These are phyloP conservation scores for Entelurus aequoreus DNA, from an alignment of 2,113 vertebrate genomes.

Conservation along the genomic window DNA sequence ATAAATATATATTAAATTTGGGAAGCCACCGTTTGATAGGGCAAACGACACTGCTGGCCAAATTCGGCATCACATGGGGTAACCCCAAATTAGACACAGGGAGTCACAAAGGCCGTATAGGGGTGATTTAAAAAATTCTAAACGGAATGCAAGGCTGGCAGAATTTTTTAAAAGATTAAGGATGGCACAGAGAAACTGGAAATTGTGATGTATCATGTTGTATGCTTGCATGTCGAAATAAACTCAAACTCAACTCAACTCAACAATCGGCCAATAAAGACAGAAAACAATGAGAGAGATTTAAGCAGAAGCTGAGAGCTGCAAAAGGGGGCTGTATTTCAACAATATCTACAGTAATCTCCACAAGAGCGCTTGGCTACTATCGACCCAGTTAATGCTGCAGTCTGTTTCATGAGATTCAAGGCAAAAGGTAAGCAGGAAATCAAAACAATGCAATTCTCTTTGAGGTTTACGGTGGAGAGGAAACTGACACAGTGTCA, in stretches of 20 bases:
- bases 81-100: slow-evolving; percentile 9
- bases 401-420: slow-evolving; percentile 43
- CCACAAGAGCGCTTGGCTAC: slow-evolving; percentile 35
- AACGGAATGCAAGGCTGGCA: slow-evolving; percentile 4
- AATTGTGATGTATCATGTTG: no score
- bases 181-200: no score
- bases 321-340: slow-evolving; percentile 21
- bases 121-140: slow-evolving; percentile 7
- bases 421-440: slow-evolving; percentile 55
- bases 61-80: no score
- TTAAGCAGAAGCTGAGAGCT: slow-evolving; percentile 13
- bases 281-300: slow-evolving; percentile 27
- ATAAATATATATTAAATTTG: no score
- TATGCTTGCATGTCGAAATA: no score
- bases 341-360: slow-evolving; percentile 28
- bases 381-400: slow-evolving; percentile 46
- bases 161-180: slow-evolving; percentile 10
- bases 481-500: slow-evolving; percentile 34
- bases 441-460: slow-evolving; percentile 64
- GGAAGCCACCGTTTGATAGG: no score
- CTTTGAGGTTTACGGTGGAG: slow-evolving; percentile 45
- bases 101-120: slow-evolving; percentile 2
- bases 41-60: no score
- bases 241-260: no score
- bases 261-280: slow-evolving; percentile 20